Evolutionary conservation across 2,113 vertebrate species (phyloP), one percentile per base, ranked within the genome.

Genomic region (Microcebus ravelobensis): DNA sequence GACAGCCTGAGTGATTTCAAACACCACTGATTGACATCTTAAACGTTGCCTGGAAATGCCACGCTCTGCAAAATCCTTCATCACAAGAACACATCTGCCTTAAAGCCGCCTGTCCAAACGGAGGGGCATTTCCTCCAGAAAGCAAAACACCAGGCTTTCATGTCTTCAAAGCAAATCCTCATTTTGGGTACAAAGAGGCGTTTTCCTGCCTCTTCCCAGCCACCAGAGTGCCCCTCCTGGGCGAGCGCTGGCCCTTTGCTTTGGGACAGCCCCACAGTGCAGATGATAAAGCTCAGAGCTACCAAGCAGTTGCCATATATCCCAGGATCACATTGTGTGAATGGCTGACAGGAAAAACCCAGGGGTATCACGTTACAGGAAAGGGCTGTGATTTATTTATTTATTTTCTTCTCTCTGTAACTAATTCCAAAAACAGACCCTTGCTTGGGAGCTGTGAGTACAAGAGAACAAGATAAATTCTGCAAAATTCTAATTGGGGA

Each of bases 401-500:
- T 99, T 98, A 98, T 98, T 98, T 98, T 10, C 79, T 90, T 83
- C 95, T 77, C 25, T 80, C 94, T 98, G 99, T 99, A 99, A 99
- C 99, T 92, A 98, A 99, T 99, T 99, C 99, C 98, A 98, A 99
- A 99, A 99, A 98, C 98, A 98, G 98, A 98, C 98, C 98, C 27
- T 96, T 96, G 96, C 97, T 97, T 98, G 99, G 98, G 98, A 99
- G 99, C 99, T 97, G 86, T 42, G 97, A 99, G 98, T 98, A 98
- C 98, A 98, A 95, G 96, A 98, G 99, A 99, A 99, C 99, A 99
- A 99, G 99, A 99, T 98, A 99, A 99, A 99, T 99, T 99, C 99
- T 99, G 99, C 99, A 98, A 99, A 99, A 99, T 99, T 99, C 99
- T 99, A 99, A 99, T 99, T 99, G 99, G 99, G 99, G 99, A 99